Evolutionary conservation across 2,113 vertebrate species (phyloP).

Genomic region (Panurus biarmicus): DNA sequence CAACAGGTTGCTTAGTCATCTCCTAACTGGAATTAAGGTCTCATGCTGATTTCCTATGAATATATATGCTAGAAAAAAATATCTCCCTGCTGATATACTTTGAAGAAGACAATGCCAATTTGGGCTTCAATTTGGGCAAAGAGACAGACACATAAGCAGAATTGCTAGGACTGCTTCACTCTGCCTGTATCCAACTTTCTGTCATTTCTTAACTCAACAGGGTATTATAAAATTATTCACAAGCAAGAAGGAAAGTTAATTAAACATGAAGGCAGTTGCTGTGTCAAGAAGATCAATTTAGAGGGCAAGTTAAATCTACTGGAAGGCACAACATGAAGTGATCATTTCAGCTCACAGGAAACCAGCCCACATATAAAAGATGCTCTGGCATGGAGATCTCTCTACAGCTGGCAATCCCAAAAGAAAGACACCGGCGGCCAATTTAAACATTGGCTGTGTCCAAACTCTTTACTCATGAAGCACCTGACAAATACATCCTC

Average conservation of each 20-base stretch:
- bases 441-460: not conserved
- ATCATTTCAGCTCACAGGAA: not conserved
- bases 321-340: not conserved
- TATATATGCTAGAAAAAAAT: not conserved
- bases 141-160: not conserved
- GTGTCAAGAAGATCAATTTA: not conserved
- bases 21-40: not conserved
- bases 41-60: not conserved
- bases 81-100: not conserved
- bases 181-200: not conserved
- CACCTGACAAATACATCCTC: not conserved
- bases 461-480: not conserved
- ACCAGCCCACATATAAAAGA: not conserved
- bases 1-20: not conserved
- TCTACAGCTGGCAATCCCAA: not conserved
- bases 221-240: not conserved
- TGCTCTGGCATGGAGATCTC: not conserved
- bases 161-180: not conserved
- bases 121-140: not conserved
- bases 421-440: accelerated
- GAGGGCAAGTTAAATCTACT: not conserved
- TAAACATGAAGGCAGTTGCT: not conserved
- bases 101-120: not conserved
- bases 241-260: not conserved
- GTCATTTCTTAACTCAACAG: not conserved